Conservation (phyloP, 2,797 vertebrate species). For the Urosaurus nigricauda region DNA sequence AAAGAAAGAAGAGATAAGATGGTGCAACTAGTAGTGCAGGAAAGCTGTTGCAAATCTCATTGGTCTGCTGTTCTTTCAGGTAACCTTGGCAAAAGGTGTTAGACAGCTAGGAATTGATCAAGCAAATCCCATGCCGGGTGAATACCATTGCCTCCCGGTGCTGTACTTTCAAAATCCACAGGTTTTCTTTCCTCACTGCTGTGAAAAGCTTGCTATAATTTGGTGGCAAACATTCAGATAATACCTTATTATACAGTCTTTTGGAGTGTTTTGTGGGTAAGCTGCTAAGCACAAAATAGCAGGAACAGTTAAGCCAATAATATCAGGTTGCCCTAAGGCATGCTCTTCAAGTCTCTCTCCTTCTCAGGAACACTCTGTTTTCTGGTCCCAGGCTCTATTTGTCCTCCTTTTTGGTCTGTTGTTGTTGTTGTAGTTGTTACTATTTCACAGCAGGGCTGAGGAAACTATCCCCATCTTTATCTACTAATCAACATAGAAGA, state of each 20-base stretch:
- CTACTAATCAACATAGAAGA: too few relatives aligned
- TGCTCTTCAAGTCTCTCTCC: not conserved
- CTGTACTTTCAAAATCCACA: conserved; percentile 43
- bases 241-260: conserved; percentile 58
- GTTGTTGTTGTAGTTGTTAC: not conserved
- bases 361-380: not conserved
- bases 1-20: too few relatives aligned
- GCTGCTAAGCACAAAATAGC: conserved; percentile 38
- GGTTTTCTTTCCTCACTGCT: conserved; percentile 60
- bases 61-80: not conserved
- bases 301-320: conserved; percentile 28
- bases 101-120: conserved; percentile 42
- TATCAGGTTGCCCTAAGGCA: too few relatives aligned
- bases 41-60: conserved; percentile 9
- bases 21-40: not conserved
- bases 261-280: conserved; percentile 51
- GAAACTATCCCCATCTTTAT: too few relatives aligned
- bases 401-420: not conserved
- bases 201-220: conserved; percentile 59
- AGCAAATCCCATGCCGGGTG: conserved; percentile 43
- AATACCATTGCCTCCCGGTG: conserved; percentile 45
- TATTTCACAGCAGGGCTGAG: not conserved
- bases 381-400: not conserved
- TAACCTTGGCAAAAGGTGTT: conserved; percentile 57
- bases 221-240: conserved; percentile 60